Conservation (phyloP, 2,888 invertebrate species). For the Cataglyphis cursor region DNA sequence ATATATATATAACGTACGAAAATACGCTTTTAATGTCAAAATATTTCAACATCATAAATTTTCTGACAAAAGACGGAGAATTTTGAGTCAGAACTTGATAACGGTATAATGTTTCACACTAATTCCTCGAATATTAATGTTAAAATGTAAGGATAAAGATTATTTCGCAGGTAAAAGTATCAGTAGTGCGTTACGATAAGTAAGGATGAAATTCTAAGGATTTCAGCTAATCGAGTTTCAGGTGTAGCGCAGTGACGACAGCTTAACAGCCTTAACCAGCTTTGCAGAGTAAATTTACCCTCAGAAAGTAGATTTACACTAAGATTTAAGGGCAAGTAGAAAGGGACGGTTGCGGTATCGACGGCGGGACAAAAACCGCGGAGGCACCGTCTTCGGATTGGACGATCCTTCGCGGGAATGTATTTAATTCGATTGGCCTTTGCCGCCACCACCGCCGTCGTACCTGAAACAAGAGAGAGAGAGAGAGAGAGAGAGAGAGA, state of each 20-base stretch:
- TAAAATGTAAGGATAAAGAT: background rate
- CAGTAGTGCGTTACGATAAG: conserved; percentile 18
- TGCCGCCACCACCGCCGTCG: conserved; percentile 69
- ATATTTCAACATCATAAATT: background rate
- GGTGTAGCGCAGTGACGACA: conserved; percentile 45
- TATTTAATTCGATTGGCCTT: conserved; percentile 83
- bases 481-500: no score
- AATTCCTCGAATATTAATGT: background rate
- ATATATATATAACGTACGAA: background rate
- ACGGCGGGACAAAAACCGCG: conserved; percentile 65
- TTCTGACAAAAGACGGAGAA: background rate
- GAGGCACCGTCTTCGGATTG: conserved; percentile 63
- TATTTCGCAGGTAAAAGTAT: conserved; percentile 15
- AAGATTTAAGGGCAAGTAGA: conserved; percentile 36
- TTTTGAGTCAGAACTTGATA: background rate
- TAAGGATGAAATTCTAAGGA: conserved; percentile 35
- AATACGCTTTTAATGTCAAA: background rate
- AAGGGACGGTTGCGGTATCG: conserved; percentile 56
- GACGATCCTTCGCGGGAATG: conserved; percentile 78
- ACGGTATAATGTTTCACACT: background rate
- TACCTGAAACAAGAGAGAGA: conserved; percentile 48
- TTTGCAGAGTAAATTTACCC: conserved; percentile 45
- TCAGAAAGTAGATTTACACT: conserved; percentile 58
- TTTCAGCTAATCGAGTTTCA: conserved; percentile 40
- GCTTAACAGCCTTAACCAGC: conserved; percentile 50